A percentile compares a stretch with the other conserved stretches of the same genome.
These are phyloP conservation scores for Aphrocallistes beatrix DNA, from an alignment of 37 sponge, comb jelly and placozoan species.

Conservation along the genomic window DNA sequence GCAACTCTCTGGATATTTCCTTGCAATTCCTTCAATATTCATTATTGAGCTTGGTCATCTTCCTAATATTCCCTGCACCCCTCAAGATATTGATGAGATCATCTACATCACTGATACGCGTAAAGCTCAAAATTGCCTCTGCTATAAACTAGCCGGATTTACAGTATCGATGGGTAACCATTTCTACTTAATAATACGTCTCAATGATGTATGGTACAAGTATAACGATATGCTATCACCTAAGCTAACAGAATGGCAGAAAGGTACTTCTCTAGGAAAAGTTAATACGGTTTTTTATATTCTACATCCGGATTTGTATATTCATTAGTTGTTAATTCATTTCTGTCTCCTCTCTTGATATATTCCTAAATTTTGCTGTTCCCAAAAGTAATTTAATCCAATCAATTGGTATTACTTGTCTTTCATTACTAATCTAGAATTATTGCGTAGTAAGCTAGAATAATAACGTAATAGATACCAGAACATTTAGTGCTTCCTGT, in stretches of 20 bases:
- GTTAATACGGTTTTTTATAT: background rate
- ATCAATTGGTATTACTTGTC: too few relatives aligned
- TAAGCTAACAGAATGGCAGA: background rate
- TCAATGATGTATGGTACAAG: background rate
- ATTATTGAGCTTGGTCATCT: constrained; percentile 1
- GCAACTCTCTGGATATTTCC: background rate
- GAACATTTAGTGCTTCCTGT: too few relatives aligned
- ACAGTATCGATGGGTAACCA: background rate
- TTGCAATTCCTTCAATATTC: background rate
- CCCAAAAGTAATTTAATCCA: too few relatives aligned
- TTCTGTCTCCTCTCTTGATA: too few relatives aligned
- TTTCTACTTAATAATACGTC: background rate
- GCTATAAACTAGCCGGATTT: background rate
- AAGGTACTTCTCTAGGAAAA: background rate
- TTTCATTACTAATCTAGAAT: too few relatives aligned
- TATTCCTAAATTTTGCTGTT: too few relatives aligned
- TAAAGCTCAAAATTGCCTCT: too few relatives aligned
- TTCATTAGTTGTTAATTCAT: too few relatives aligned
- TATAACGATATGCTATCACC: background rate
- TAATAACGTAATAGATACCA: too few relatives aligned
- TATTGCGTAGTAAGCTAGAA: too few relatives aligned
- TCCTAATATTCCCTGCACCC: background rate
- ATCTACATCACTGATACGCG: background rate
- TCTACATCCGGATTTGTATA: background rate
- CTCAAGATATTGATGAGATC: background rate